phyloP scores from a whole-genome alignment of 2,888 invertebrate species.

The Dryocosmus kuriphilus region DNA sequence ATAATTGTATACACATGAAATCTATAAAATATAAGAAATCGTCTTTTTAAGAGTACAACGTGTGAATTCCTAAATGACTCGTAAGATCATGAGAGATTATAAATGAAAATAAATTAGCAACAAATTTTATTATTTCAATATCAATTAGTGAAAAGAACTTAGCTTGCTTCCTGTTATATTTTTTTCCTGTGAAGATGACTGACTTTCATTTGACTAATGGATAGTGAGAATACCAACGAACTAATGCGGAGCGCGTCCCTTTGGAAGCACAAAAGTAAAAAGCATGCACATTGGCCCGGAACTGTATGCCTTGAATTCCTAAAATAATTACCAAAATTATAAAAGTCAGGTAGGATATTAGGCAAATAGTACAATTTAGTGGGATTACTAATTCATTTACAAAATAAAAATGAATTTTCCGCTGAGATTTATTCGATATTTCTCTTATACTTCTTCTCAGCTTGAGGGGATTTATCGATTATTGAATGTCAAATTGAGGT shows the following conservation, averaged over 20 bases:
- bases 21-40: no score
- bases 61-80: neutral
- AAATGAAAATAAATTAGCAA: neutral
- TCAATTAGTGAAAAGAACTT: slow-evolving; percentile 3
- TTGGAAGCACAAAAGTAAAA: neutral
- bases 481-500: neutral
- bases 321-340: neutral
- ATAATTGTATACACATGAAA: no score
- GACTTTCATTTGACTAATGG: slow-evolving; percentile 38
- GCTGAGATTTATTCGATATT: neutral
- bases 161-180: neutral
- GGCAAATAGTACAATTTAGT: neutral
- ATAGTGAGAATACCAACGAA: slow-evolving; percentile 5
- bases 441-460: neutral
- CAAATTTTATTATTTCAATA: neutral
- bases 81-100: neutral
- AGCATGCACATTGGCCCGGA: neutral
- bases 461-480: neutral
- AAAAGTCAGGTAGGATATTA: neutral
- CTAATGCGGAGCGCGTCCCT: slow-evolving; percentile 15
- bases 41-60: no score
- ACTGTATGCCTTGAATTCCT: neutral
- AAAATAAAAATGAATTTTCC: neutral
- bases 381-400: neutral
- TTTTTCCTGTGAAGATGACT: slow-evolving; percentile 17